Evolutionary conservation across 2,888 invertebrate species (phyloP).

Genomic region (Timandra comae): DNA sequence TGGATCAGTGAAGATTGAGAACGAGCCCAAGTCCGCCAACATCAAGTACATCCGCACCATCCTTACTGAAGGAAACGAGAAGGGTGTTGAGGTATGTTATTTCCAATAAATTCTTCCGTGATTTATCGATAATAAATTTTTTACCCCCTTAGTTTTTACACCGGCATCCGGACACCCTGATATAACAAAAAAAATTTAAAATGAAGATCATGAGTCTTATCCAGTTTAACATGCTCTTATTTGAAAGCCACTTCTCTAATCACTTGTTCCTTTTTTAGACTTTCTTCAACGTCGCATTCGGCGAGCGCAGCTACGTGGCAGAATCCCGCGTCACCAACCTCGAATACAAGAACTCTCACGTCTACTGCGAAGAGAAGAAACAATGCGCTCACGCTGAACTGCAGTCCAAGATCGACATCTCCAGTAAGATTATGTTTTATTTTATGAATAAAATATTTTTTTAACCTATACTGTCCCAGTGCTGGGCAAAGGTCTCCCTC

Average conservation of each 20-base stretch:
- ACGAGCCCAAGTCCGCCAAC: slow-evolving; percentile 81
- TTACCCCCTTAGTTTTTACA: too few relatives aligned
- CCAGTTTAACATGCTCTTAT: too few relatives aligned
- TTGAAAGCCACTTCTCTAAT: background rate
- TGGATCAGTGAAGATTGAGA: slow-evolving; percentile 82
- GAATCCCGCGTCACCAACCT: slow-evolving; percentile 84
- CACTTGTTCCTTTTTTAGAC: slow-evolving; percentile 55
- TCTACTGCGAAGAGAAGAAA: slow-evolving; percentile 87
- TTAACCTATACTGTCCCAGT: too few relatives aligned
- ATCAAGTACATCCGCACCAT: slow-evolving; percentile 84
- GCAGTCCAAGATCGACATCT: slow-evolving; percentile 72
- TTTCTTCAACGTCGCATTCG: slow-evolving; percentile 81
- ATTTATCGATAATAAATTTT: too few relatives aligned
- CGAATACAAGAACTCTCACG: slow-evolving; percentile 82
- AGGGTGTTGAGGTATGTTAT: slow-evolving; percentile 75
- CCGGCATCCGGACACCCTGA: too few relatives aligned
- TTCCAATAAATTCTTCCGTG: too few relatives aligned
- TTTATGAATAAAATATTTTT: too few relatives aligned
- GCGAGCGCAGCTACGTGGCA: slow-evolving; percentile 81
- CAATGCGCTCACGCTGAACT: slow-evolving; percentile 85
- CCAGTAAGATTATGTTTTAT: slow-evolving; percentile 59
- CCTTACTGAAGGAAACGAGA: slow-evolving; percentile 80
- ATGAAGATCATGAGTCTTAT: too few relatives aligned
- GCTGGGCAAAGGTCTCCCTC: too few relatives aligned
- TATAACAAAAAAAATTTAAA: too few relatives aligned